Evolutionary conservation across 1,140 invertebrate species (phyloP).

Genomic region (Drosophila novamexicana): DNA sequence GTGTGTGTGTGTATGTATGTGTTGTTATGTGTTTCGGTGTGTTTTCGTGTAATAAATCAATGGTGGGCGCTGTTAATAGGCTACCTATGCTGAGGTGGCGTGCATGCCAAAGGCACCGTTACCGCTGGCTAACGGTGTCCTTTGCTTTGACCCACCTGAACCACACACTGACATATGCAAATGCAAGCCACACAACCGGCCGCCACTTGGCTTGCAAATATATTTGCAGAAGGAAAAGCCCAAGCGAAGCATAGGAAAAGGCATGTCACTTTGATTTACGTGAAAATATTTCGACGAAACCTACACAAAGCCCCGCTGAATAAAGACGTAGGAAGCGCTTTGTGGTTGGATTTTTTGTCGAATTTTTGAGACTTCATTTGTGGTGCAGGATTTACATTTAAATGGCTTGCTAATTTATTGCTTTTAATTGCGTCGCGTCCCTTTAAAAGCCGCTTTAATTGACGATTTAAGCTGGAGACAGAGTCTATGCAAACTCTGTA

Average conservation of each 20-base stretch:
- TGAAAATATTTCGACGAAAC: conserved; percentile 27
- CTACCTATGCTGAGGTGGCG: conserved; percentile 50
- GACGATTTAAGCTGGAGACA: conserved; percentile 46
- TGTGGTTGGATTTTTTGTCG: conserved; percentile 21
- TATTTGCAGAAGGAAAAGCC: conserved; percentile 18
- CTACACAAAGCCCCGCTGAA: conserved; percentile 16
- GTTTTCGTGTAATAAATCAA: conserved; percentile 57
- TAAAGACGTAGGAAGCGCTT: conserved; percentile 1
- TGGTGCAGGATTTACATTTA: conserved; percentile 61
- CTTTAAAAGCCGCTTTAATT: conserved; percentile 45
- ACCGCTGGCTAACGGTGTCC: conserved; percentile 1
- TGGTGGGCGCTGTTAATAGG: conserved; percentile 63
- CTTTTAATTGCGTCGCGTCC: conserved; percentile 56
- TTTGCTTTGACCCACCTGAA: neutral
- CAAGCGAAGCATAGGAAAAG: conserved; percentile 19
- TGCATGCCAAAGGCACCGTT: conserved; percentile 33
- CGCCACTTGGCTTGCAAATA: conserved; percentile 30
- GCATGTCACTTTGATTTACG: conserved; percentile 77
- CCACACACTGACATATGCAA: conserved; percentile 10
- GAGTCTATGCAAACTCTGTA: conserved; percentile 17
- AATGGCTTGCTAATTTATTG: conserved; percentile 74
- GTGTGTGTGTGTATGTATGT: neutral
- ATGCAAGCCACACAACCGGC: conserved; percentile 32
- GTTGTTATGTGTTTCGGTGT: neutral
- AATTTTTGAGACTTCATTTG: conserved; percentile 59